Evolutionary conservation across 2,797 vertebrate species (phyloP).

Genomic region (Myotis daubentonii): DNA sequence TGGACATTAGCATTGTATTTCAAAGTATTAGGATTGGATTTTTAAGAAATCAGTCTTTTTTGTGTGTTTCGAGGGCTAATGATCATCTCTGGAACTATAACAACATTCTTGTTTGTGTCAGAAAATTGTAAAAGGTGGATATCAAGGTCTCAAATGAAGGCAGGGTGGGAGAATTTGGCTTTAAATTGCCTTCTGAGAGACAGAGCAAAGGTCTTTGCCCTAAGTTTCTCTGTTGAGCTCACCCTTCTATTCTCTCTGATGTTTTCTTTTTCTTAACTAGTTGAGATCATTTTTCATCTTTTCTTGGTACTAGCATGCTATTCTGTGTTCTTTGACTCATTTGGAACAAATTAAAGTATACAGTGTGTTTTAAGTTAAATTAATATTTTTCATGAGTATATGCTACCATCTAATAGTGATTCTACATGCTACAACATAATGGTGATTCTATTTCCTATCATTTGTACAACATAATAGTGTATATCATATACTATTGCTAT

Average conservation of each 20-base stretch:
- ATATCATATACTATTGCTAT: neutral
- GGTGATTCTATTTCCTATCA: slow-evolving; percentile 24
- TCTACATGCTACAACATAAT: neutral
- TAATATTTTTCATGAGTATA: neutral
- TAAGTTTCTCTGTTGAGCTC: neutral
- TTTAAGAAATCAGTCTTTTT: slow-evolving; percentile 26
- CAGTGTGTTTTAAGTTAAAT: neutral
- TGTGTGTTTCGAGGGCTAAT: slow-evolving; percentile 16
- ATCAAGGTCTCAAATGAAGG: neutral
- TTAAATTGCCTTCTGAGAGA: neutral
- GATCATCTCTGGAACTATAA: neutral
- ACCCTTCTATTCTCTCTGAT: neutral
- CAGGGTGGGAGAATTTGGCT: neutral
- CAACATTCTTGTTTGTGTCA: neutral
- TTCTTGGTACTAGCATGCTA: neutral
- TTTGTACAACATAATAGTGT: neutral
- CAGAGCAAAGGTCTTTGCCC: neutral
- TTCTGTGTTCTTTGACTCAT: neutral
- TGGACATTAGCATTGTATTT: slow-evolving; percentile 38
- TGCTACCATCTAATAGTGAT: too few species aligned
- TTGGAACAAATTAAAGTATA: neutral
- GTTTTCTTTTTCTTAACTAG: neutral
- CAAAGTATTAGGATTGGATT: neutral
- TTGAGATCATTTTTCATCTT: neutral
- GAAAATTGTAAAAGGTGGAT: neutral